Percentiles rank a stretch among this genome's conserved stretches.
phyloP scores from a whole-genome alignment of 2,888 invertebrate species.

The Antheraea assamensis region DNA sequence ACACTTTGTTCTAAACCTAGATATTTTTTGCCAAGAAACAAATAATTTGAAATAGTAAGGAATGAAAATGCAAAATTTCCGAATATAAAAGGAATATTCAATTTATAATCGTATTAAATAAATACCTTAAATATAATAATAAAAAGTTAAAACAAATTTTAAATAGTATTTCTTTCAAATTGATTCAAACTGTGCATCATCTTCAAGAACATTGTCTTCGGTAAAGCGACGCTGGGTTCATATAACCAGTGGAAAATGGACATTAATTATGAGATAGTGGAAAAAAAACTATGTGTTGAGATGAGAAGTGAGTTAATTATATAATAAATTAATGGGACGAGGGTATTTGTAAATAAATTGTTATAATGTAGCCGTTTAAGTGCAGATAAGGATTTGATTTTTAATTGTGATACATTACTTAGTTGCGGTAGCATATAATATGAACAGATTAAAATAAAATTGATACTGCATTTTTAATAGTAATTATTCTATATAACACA shows the following conservation, averaged over 20 bases:
- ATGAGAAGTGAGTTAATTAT: conserved; percentile 50
- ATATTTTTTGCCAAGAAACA: not conserved
- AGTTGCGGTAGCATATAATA: conserved; percentile 17
- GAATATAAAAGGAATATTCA: too few species aligned
- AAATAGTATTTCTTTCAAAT: not conserved
- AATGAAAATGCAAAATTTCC: too few species aligned
- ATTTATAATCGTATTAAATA: not conserved
- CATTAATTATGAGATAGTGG: conserved; percentile 44
- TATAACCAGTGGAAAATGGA: conserved; percentile 35
- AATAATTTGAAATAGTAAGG: too few species aligned
- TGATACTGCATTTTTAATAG: not conserved
- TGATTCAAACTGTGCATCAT: conserved; percentile 34
- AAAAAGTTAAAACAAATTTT: not conserved
- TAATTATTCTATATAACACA: not conserved
- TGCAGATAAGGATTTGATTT: conserved; percentile 75
- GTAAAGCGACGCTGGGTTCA: conserved; percentile 65
- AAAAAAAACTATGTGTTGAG: conserved; percentile 48
- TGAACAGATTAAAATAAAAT: not conserved
- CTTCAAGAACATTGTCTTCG: conserved; percentile 75
- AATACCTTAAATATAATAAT: not conserved
- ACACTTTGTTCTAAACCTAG: too few species aligned
- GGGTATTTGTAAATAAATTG: conserved; percentile 69
- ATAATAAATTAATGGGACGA: conserved; percentile 46
- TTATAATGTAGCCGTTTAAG: conserved; percentile 53
- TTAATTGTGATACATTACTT: conserved; percentile 55